Evolutionary conservation across 2,888 invertebrate species (phyloP).

Genomic region (Zonitis immaculata): DNA sequence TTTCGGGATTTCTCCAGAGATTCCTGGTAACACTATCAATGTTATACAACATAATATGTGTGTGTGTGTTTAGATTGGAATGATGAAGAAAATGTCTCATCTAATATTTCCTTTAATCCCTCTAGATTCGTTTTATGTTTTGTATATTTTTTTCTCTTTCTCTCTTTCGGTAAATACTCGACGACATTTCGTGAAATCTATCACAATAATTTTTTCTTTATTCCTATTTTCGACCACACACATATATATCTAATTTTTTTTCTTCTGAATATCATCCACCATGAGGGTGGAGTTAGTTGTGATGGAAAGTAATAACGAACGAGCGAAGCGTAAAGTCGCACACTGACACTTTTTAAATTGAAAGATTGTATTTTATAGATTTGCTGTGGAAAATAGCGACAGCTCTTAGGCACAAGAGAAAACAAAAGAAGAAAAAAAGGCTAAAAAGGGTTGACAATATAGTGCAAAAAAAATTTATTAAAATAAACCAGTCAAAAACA

Average conservation of each 20-base stretch:
- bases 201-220: background rate
- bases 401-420: constrained; percentile 14
- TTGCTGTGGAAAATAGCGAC: constrained; percentile 16
- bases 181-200: background rate
- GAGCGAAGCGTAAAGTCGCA: constrained; percentile 20
- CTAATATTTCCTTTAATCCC: background rate
- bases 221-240: background rate
- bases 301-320: constrained; percentile 1
- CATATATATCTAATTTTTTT: background rate
- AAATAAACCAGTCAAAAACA: background rate
- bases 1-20: background rate
- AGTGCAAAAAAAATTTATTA: background rate
- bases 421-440: constrained; percentile 5
- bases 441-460: background rate
- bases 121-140: background rate
- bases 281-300: background rate
- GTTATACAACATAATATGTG: background rate
- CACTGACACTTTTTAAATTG: constrained; percentile 26
- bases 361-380: constrained; percentile 27
- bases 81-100: background rate
- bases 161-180: background rate
- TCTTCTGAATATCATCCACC: background rate
- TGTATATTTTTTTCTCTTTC: too few species aligned
- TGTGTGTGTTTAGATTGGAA: background rate
- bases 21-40: background rate